Conservation (phyloP, 2,888 invertebrate species). For the Acronicta aceris region DNA sequence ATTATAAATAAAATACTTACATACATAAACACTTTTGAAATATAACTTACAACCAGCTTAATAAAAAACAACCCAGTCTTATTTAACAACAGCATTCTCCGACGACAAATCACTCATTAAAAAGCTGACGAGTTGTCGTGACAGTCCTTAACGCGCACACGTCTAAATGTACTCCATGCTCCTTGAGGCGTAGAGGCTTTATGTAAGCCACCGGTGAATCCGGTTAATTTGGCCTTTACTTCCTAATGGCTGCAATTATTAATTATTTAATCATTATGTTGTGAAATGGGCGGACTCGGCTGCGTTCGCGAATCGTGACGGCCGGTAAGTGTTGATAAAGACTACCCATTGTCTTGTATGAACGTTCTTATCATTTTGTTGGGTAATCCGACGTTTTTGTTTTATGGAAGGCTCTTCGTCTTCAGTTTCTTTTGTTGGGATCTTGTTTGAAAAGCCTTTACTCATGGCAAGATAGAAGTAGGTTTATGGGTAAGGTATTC, state of each 20-base stretch:
- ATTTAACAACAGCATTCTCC: conserved; percentile 26
- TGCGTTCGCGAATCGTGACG: conserved; percentile 69
- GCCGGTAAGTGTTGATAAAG: conserved; percentile 56
- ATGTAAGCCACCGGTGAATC: conserved; percentile 66
- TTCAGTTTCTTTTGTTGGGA: background rate
- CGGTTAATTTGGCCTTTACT: conserved; percentile 70
- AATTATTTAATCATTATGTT: conserved; percentile 74
- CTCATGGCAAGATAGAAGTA: background rate
- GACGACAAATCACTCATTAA: conserved; percentile 39
- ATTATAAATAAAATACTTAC: too few species aligned
- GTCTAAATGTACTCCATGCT: conserved; percentile 47
- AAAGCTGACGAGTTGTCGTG: conserved; percentile 44
- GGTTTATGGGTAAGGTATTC: too few species aligned
- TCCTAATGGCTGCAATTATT: conserved; percentile 75
- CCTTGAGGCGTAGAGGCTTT: conserved; percentile 53
- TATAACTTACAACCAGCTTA: conserved; percentile 1
- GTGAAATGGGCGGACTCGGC: conserved; percentile 69
- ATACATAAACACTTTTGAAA: background rate
- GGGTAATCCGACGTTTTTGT: conserved; percentile 33
- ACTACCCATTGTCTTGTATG: conserved; percentile 52
- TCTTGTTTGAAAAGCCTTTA: background rate
- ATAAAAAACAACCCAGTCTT: conserved; percentile 12
- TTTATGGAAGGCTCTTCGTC: conserved; percentile 27
- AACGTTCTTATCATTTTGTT: conserved; percentile 42
- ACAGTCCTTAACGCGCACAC: conserved; percentile 38